Percentiles rank a stretch among this genome's conserved stretches.
These are phyloP conservation scores for Alosa sapidissima DNA, from an alignment of 2,797 vertebrate genomes.

Conservation along the genomic window DNA sequence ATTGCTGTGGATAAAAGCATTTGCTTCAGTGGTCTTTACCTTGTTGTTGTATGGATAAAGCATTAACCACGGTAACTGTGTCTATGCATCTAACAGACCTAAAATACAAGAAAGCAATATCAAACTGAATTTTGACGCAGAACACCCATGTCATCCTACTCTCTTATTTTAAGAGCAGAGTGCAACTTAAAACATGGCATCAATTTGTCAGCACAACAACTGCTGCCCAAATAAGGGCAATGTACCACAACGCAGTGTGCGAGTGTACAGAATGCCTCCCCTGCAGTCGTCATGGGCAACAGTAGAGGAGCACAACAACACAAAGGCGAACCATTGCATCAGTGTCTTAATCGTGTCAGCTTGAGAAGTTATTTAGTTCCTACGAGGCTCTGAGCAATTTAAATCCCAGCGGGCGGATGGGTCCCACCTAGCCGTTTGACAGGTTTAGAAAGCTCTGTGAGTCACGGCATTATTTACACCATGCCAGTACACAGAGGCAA, in stretches of 20 bases:
- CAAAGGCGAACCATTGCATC: neutral
- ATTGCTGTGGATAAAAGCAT: no score
- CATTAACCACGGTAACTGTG: no score
- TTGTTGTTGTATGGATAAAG: no score
- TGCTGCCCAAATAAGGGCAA: neutral
- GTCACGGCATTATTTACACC: neutral
- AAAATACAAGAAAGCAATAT: no score
- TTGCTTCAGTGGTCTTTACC: no score
- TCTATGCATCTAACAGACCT: no score
- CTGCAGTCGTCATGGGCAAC: neutral
- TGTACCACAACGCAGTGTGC: neutral
- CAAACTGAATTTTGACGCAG: no score
- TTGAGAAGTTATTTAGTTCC: neutral
- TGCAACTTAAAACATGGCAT: neutral
- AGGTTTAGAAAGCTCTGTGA: constrained; percentile 3
- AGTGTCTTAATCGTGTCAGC: neutral
- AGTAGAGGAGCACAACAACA: neutral
- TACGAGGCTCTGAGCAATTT: neutral
- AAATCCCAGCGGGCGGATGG: neutral
- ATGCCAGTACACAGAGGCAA: neutral
- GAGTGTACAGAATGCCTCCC: neutral
- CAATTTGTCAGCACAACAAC: neutral
- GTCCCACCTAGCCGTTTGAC: neutral
- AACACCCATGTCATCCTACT: neutral
- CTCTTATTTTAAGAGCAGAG: neutral